These are phyloP conservation scores for Sphenodon punctatus DNA, from an alignment of 2,797 vertebrate genomes.

Conservation along the genomic window DNA sequence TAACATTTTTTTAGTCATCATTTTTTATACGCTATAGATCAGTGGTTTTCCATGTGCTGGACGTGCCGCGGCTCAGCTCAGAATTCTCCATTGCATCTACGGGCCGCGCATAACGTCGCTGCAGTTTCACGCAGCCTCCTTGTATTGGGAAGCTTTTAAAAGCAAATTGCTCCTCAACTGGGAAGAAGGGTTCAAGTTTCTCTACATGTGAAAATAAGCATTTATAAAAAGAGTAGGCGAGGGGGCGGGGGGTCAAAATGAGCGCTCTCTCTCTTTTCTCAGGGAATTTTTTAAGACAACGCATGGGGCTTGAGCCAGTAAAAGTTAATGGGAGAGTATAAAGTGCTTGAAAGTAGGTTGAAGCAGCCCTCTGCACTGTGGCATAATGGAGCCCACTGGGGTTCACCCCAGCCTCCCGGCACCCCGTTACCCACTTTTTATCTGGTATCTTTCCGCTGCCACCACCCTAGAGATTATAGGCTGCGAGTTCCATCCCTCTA, in stretches of 20 bases:
- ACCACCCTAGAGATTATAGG: no score
- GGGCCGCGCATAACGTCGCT: background rate
- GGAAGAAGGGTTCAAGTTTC: constrained; percentile 8
- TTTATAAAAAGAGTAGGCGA: constrained; percentile 49
- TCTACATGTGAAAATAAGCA: constrained; percentile 9
- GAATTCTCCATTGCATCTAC: background rate
- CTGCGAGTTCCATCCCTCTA: no score
- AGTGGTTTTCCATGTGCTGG: background rate
- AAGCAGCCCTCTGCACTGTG: background rate
- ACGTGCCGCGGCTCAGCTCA: background rate
- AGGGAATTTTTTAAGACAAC: background rate
- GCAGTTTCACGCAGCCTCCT: background rate
- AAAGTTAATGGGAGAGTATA: background rate
- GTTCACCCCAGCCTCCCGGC: no score
- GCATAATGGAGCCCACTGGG: no score
- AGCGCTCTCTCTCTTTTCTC: background rate
- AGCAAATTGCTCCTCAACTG: constrained; percentile 31
- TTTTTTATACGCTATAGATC: background rate
- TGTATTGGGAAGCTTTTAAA: constrained; percentile 18
- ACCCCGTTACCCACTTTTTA: no score
- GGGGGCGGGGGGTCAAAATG: constrained; percentile 27
- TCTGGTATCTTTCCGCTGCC: no score
- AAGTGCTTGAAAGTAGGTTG: background rate
- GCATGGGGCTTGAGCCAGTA: background rate
- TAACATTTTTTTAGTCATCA: background rate